These are phyloP conservation scores for Baryphthengus martii DNA, from an alignment of 2,113 vertebrate species.

Conservation along the genomic window DNA sequence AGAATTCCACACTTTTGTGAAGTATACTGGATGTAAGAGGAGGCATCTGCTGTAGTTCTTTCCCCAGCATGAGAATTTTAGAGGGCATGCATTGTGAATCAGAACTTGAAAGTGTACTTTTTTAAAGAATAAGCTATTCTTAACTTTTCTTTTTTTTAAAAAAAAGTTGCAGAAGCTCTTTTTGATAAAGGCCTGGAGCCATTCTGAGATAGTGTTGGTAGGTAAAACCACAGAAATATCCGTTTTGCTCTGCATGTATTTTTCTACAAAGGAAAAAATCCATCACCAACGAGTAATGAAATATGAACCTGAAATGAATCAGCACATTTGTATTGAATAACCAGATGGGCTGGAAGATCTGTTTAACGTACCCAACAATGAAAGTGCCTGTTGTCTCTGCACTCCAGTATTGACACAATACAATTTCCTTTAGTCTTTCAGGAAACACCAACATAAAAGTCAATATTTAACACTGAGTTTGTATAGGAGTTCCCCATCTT, in stretches of 20 bases:
- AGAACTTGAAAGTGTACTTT: neutral
- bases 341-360: neutral
- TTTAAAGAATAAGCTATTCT: neutral
- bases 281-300: neutral
- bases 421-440: neutral
- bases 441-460: neutral
- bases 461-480: neutral
- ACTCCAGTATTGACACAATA: neutral
- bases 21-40: neutral
- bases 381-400: conserved; percentile 12
- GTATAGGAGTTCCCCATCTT: neutral
- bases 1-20: neutral
- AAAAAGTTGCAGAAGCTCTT: neutral
- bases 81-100: neutral
- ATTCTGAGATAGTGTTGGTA: neutral
- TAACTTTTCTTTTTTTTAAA: neutral
- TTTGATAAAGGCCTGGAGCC: neutral
- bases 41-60: neutral
- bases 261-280: neutral
- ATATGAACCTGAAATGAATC: neutral
- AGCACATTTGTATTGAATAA: neutral
- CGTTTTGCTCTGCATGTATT: neutral
- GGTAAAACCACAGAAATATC: neutral
- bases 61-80: neutral
- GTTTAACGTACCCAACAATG: neutral